Evolutionary conservation across 2,888 invertebrate species (phyloP), one percentile per base, ranked within the genome.

Genomic region (Dasypolia templi): DNA sequence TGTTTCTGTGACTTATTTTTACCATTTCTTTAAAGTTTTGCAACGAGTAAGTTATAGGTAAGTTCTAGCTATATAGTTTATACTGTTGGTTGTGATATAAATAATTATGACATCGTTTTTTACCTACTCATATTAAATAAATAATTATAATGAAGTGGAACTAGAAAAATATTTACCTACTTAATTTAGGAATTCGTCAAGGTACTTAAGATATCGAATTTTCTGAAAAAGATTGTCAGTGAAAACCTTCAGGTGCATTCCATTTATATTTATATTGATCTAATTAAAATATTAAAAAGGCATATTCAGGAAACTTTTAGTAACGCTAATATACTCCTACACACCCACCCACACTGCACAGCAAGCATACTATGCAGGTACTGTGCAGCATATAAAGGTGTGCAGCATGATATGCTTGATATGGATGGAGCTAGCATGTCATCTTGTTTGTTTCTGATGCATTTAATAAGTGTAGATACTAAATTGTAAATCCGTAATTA

Each of bases 1-100:
- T 76, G 53, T 78, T 72, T 63, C 63, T 29, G 82, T 86, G 81
- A 61, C 29, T 64, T 70, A 69, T 65, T 75, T 68, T 75, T 32
- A 49, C 2, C 55, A 79, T 65, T 49, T 69, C 19, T 59, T 69
- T 69, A 58, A 75, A 67, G 70, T 69, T 76, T 72, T 64, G 26
- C 35, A 26, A 56, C 71, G 55, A 59, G 39, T 79, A 14, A 58
- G 29, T 63, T 55, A 42, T 14, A 46, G 82, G 82, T 82, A 72
- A 82, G 82, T 83, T 76, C 11, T 66, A 19, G 12, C 0, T 53
- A 19, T 53, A 19, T 55, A 55, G 14, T 61, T 53, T 64, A n/a
- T 64, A 58, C 12, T 58, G 59, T 65, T 58, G 22, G 2, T 17
- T 70, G 19, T 49, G 35, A 5, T 69, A 26, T 53, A 5, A 39